Conservation (phyloP, 2,797 vertebrate genomes). For the Sciurus vulgaris region DNA sequence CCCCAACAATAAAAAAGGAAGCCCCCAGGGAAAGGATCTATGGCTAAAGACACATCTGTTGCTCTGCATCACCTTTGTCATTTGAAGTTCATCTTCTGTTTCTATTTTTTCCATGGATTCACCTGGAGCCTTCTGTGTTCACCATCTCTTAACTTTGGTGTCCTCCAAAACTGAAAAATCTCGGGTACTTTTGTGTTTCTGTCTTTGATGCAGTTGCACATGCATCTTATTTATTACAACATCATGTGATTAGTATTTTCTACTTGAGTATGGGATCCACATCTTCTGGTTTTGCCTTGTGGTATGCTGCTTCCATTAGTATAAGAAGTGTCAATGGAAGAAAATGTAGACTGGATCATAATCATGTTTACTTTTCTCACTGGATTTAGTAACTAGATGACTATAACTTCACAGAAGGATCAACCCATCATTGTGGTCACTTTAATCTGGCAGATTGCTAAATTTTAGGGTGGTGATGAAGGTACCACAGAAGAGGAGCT, state of each 20-base stretch:
- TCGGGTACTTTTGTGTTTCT: constrained; percentile 91
- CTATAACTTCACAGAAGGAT: not conserved
- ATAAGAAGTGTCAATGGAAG: not conserved
- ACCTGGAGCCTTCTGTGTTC: constrained; percentile 92
- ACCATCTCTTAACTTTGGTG: constrained; percentile 91
- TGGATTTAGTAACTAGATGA: not conserved
- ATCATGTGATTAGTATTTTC: constrained; percentile 94
- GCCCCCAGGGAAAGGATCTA: constrained; percentile 90
- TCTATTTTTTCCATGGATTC: constrained; percentile 93
- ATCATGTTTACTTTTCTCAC: not conserved
- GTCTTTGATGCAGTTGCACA: constrained; percentile 92
- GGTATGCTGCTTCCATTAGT: constrained; percentile 82
- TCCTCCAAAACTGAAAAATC: constrained; percentile 90
- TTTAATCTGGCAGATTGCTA: not conserved
- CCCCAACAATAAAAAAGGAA: constrained; percentile 92
- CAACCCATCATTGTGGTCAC: not conserved
- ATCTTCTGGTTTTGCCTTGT: constrained; percentile 92
- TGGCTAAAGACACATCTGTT: constrained; percentile 88
- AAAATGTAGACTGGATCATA: not conserved
- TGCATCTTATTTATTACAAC: constrained; percentile 91
- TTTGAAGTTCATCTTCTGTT: constrained; percentile 88
- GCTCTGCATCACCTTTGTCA: constrained; percentile 92
- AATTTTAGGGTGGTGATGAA: not conserved
- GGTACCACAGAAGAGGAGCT: not conserved
- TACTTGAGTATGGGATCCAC: constrained; percentile 93